phyloP scores from a whole-genome alignment of 2,888 invertebrate genomes.

The Papilio elwesi region DNA sequence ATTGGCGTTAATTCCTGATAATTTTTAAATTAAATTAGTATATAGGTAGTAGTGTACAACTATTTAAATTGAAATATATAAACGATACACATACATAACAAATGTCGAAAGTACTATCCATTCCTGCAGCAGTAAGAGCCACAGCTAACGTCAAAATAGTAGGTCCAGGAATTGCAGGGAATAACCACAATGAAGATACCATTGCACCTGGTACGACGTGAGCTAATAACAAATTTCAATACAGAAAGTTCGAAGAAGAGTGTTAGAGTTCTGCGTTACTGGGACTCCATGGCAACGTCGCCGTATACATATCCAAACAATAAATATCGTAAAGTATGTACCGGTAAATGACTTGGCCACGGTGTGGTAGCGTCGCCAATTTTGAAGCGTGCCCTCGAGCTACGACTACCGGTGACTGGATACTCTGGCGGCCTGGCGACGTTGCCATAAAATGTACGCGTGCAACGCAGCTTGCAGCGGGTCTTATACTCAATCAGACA shows the following conservation, averaged over 20 bases:
- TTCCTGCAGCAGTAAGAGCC: constrained; percentile 84
- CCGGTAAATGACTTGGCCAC: too few relatives aligned
- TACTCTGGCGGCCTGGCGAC: too few relatives aligned
- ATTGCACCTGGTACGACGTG: constrained; percentile 80
- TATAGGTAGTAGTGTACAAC: background rate
- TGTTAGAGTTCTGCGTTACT: too few relatives aligned
- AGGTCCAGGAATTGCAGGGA: constrained; percentile 67
- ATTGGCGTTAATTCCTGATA: constrained; percentile 89
- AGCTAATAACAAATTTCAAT: constrained; percentile 57
- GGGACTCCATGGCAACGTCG: too few relatives aligned
- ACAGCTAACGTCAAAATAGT: constrained; percentile 69
- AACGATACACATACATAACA: constrained; percentile 67
- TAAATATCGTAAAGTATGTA: too few relatives aligned
- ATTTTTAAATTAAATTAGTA: background rate
- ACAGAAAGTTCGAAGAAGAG: background rate
- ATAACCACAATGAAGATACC: constrained; percentile 64
- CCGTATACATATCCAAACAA: too few relatives aligned
- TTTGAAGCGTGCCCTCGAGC: too few relatives aligned
- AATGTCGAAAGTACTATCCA: constrained; percentile 85
- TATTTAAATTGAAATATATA: background rate
- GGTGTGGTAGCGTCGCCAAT: too few relatives aligned
- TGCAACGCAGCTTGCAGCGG: too few relatives aligned
- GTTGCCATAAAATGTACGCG: too few relatives aligned
- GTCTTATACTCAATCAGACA: too few relatives aligned
- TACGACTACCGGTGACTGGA: too few relatives aligned